phyloP scores from a whole-genome alignment of 2,797 vertebrate species.

The Denticeps clupeoides region DNA sequence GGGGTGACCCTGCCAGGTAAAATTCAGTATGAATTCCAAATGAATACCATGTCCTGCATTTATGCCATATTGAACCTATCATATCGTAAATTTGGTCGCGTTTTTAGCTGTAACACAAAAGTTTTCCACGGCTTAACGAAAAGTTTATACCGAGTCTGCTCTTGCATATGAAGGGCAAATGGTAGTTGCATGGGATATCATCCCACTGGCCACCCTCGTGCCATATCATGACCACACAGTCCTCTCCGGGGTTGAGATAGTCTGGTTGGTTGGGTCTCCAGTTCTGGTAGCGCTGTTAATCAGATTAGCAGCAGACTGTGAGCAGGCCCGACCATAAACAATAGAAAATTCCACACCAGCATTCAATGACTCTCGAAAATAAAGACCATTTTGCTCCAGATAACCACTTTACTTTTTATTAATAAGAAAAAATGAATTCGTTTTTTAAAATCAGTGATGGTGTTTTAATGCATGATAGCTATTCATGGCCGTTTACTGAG shows the following conservation, averaged over 20 bases:
- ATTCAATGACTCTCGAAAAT: no score
- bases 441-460: no score
- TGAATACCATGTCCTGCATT: no score
- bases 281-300: conserved; percentile 74
- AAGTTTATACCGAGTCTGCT: conserved; percentile 64
- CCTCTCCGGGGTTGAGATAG: conserved; percentile 78
- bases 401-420: no score
- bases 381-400: no score
- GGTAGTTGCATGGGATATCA: conserved; percentile 87
- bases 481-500: no score
- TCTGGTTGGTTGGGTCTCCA: conserved; percentile 90
- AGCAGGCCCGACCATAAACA: not conserved
- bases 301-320: conserved; percentile 5
- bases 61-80: no score
- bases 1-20: no score
- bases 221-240: conserved; percentile 93
- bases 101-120: not conserved
- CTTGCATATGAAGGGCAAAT: conserved; percentile 94
- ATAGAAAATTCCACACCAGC: not conserved
- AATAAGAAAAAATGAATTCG: no score
- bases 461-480: no score
- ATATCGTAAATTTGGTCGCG: no score
- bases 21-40: no score
- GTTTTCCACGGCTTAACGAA: not conserved
- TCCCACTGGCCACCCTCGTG: conserved; percentile 89